Conservation (phyloP, 1,140 invertebrate genomes). For the Drosophila pectinifera region DNA sequence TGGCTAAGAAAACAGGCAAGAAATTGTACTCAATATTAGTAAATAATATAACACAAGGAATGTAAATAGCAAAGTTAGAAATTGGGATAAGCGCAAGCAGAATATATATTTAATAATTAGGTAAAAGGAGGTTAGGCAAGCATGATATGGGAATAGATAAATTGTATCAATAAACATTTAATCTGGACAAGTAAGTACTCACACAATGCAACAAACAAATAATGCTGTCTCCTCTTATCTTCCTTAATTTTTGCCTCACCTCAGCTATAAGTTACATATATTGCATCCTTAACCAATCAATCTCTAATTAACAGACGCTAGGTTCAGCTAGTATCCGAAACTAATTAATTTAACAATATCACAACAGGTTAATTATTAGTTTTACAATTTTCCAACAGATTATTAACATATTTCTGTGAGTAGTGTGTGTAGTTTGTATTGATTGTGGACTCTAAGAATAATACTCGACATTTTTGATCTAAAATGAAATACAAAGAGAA, state of each 20-base stretch:
- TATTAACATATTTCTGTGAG: constrained; percentile 20
- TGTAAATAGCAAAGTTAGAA: not conserved
- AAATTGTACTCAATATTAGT: not conserved
- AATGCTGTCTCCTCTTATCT: constrained; percentile 20
- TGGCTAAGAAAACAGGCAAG: constrained; percentile 27
- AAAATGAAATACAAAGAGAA: constrained; percentile 77
- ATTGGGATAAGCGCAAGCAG: not conserved
- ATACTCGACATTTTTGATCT: constrained; percentile 79
- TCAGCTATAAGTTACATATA: constrained; percentile 64
- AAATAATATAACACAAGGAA: not conserved
- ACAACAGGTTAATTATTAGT: constrained; percentile 10
- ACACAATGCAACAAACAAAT: constrained; percentile 69
- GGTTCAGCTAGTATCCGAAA: constrained; percentile 25
- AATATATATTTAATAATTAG: constrained; percentile 7
- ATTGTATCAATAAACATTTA: constrained; percentile 1
- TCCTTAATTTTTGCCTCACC: constrained; percentile 60
- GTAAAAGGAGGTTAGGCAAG: constrained; percentile 43
- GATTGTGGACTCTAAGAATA: constrained; percentile 57
- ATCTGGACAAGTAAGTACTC: constrained; percentile 74
- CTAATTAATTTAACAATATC: constrained; percentile 27
- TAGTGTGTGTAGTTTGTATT: constrained; percentile 20
- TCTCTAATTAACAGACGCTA: constrained; percentile 11
- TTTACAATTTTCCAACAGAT: constrained; percentile 6
- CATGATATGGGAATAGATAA: constrained; percentile 10
- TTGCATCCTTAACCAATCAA: constrained; percentile 35